These are phyloP conservation scores for Dallia pectoralis DNA, from an alignment of 2,797 vertebrate species.

Conservation along the genomic window DNA sequence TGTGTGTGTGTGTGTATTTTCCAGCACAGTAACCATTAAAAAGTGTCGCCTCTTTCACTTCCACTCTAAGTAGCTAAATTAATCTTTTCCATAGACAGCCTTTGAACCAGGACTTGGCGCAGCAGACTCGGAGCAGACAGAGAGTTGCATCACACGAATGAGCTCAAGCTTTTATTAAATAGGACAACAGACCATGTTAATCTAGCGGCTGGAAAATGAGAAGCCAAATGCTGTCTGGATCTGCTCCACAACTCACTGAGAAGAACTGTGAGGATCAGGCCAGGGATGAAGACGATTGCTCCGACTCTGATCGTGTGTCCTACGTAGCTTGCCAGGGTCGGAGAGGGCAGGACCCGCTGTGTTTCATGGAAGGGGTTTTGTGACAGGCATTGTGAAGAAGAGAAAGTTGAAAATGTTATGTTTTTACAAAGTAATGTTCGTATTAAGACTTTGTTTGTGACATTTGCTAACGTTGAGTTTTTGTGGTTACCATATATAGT, in stretches of 20 bases:
- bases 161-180: not conserved
- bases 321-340: conserved; percentile 36
- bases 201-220: not conserved
- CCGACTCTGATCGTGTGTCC: conserved; percentile 55
- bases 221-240: not conserved
- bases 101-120: conserved; percentile 22
- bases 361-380: not conserved
- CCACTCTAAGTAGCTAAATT: conserved; percentile 41
- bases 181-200: not conserved
- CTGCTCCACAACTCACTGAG: conserved; percentile 50
- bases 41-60: conserved; percentile 50
- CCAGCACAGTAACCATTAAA: conserved; percentile 42
- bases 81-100: conserved; percentile 14
- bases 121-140: conserved; percentile 1
- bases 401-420: not conserved
- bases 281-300: conserved; percentile 62
- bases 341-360: not conserved
- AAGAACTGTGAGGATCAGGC: conserved; percentile 49
- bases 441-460: too few species aligned
- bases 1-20: conserved; percentile 6
- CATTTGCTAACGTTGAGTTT: too few species aligned
- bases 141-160: not conserved
- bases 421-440: too few species aligned
- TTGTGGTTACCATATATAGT: too few species aligned
- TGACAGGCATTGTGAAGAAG: not conserved